Evolutionary conservation across 2,888 invertebrate genomes (phyloP).

Genomic region (Idaea aversata): DNA sequence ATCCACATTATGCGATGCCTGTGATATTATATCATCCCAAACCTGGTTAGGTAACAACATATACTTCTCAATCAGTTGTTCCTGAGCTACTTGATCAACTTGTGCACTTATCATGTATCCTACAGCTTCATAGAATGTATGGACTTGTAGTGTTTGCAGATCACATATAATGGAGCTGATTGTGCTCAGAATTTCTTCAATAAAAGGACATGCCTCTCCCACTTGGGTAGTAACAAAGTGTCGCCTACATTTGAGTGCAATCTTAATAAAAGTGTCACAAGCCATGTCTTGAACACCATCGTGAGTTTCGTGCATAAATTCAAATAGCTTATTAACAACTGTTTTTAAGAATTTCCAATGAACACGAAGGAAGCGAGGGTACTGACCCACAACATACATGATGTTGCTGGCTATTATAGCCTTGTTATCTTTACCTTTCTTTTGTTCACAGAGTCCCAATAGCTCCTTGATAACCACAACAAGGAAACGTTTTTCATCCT

Average conservation of each 20-base stretch:
- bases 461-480: slow-evolving; percentile 99
- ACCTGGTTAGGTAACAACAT: slow-evolving; percentile 98
- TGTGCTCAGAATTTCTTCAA: slow-evolving; percentile 97
- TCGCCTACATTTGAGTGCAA: slow-evolving; percentile 97
- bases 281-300: slow-evolving; percentile 99
- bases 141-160: slow-evolving; percentile 98
- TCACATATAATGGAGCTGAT: slow-evolving; percentile 99
- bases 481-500: slow-evolving; percentile 99
- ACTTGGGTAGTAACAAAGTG: slow-evolving; percentile 98
- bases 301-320: slow-evolving; percentile 99
- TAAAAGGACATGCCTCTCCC: slow-evolving; percentile 98
- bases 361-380: slow-evolving; percentile 98
- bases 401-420: slow-evolving; percentile 99
- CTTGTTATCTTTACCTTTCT: slow-evolving; percentile 99
- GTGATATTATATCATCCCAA: slow-evolving; percentile 99
- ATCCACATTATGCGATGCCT: slow-evolving; percentile 98
- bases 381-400: slow-evolving; percentile 99
- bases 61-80: slow-evolving; percentile 96
- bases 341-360: slow-evolving; percentile 99
- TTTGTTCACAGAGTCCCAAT: slow-evolving; percentile 98
- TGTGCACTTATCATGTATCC: slow-evolving; percentile 99
- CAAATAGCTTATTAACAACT: slow-evolving; percentile 99
- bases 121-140: slow-evolving; percentile 99
- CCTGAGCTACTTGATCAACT: slow-evolving; percentile 93
- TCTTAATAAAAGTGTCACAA: slow-evolving; percentile 99